Conservation (phyloP, 1,140 invertebrate species). For the Melipona quadrifasciata region DNA sequence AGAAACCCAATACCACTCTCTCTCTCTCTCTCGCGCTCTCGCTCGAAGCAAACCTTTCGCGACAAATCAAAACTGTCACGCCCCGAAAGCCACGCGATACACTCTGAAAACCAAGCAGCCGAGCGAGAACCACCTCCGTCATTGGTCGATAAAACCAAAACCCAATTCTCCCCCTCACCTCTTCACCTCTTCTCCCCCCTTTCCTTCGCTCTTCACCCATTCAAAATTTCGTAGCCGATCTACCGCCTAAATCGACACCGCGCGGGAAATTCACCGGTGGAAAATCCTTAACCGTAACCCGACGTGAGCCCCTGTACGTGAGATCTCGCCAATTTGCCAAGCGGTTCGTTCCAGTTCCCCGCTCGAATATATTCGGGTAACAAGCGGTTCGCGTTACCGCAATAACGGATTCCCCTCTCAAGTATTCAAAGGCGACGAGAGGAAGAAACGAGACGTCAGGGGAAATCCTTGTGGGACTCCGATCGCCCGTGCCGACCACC, state of each 20-base stretch:
- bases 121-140: background rate
- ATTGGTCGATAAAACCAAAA: background rate
- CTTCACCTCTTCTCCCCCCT: too few species aligned
- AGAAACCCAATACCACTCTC: background rate
- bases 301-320: background rate
- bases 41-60: background rate
- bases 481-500: background rate
- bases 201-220: background rate
- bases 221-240: background rate
- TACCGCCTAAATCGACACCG: background rate
- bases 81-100: background rate
- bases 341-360: background rate
- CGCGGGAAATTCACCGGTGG: constrained; percentile 15
- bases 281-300: background rate
- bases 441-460: too few species aligned
- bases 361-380: background rate
- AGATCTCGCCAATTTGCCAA: constrained; percentile 12
- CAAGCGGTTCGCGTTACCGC: constrained; percentile 19
- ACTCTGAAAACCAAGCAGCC: background rate
- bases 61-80: background rate
- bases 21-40: background rate
- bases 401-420: background rate
- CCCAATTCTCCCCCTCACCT: background rate
- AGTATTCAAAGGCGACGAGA: background rate
- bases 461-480: background rate